These are phyloP conservation scores for Bostrychus sinensis DNA, from an alignment of 2,113 vertebrate genomes.

Conservation along the genomic window DNA sequence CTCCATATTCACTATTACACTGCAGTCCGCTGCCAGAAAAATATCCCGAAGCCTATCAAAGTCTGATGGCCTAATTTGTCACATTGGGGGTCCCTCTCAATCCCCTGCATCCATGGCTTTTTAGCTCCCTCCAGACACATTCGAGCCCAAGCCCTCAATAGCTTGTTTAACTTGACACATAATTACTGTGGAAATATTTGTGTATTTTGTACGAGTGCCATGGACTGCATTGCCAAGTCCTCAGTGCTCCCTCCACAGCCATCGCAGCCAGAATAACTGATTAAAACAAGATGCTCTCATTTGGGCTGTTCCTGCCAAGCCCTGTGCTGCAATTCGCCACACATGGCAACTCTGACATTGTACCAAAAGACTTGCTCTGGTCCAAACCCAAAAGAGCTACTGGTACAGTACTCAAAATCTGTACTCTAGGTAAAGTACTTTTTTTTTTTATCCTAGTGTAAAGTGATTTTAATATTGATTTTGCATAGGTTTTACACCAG, in stretches of 20 bases:
- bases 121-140: constrained; percentile 64
- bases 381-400: constrained; percentile 66
- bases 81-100: constrained; percentile 69
- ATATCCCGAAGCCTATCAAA: constrained; percentile 65
- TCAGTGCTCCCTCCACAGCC: constrained; percentile 77
- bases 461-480: too few relatives aligned
- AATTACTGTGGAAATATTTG: constrained; percentile 86
- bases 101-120: constrained; percentile 64
- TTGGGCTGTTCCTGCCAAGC: constrained; percentile 79
- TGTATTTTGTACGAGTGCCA: constrained; percentile 85
- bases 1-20: constrained; percentile 72
- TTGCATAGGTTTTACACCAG: too few relatives aligned
- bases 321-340: constrained; percentile 64
- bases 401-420: constrained; percentile 34
- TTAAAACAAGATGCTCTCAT: constrained; percentile 86
- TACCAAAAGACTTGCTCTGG: constrained; percentile 56
- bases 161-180: constrained; percentile 86
- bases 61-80: constrained; percentile 78
- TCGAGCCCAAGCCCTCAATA: constrained; percentile 76
- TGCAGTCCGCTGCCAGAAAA: constrained; percentile 63
- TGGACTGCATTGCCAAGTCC: constrained; percentile 80
- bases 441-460: background rate
- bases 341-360: constrained; percentile 72
- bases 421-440: background rate
- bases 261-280: constrained; percentile 81